These are phyloP conservation scores for Nebria salina DNA, from an alignment of 2,888 invertebrate genomes.

Conservation along the genomic window DNA sequence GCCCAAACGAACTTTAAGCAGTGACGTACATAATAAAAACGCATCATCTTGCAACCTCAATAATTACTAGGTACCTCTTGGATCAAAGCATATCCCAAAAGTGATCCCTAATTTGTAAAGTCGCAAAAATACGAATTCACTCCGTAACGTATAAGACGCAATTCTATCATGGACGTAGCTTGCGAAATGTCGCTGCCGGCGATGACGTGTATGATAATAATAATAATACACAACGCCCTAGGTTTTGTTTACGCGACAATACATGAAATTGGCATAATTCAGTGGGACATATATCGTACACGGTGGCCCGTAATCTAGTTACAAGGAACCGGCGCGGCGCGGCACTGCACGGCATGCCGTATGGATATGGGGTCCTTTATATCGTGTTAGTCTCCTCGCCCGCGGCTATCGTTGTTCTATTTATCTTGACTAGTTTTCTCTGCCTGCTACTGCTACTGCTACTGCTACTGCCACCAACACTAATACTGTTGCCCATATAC, in stretches of 20 bases:
- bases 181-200: conserved; percentile 23
- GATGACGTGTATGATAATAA: conserved; percentile 31
- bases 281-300: conserved; percentile 55
- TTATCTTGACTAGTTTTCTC: conserved; percentile 61
- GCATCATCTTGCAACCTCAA: conserved; percentile 8
- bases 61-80: not conserved
- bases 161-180: not conserved
- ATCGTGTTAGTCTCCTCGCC: conserved; percentile 61
- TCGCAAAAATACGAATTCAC: not conserved
- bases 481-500: not conserved
- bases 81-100: too few species aligned
- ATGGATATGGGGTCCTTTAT: conserved; percentile 57
- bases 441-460: conserved; percentile 49
- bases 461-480: conserved; percentile 16
- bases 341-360: conserved; percentile 38
- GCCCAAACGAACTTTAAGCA: conserved; percentile 23
- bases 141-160: not conserved
- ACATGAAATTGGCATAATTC: conserved; percentile 49
- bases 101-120: too few species aligned
- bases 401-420: conserved; percentile 60
- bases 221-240: not conserved
- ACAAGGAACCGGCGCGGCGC: conserved; percentile 53
- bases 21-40: conserved; percentile 6
- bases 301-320: conserved; percentile 58
- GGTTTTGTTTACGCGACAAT: conserved; percentile 33